A percentile compares a stretch with the other conserved stretches of the same genome.
phyloP scores from a whole-genome alignment of 2,888 invertebrate species.

The Pollenia angustigena region DNA sequence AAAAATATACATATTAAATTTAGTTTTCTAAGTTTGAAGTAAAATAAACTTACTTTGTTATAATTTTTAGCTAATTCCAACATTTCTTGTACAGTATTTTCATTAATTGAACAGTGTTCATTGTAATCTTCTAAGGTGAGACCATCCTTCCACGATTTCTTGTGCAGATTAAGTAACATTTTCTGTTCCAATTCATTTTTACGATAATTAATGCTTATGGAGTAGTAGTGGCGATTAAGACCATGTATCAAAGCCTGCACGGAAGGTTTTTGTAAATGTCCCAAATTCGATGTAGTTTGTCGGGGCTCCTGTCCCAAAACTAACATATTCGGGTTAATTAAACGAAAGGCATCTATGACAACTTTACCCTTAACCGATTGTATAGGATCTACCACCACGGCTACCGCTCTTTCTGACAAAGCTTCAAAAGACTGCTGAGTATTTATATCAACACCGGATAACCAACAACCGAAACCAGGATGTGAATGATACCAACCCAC shows the following conservation, averaged over 20 bases:
- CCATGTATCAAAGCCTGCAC: slow-evolving; percentile 99
- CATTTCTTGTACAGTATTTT: slow-evolving; percentile 97
- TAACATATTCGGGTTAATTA: slow-evolving; percentile 99
- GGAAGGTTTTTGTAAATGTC: slow-evolving; percentile 99
- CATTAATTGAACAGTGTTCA: slow-evolving; percentile 96
- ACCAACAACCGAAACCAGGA: slow-evolving; percentile 99
- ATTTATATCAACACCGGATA: slow-evolving; percentile 99
- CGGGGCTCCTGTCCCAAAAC: slow-evolving; percentile 99
- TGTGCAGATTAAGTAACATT: slow-evolving; percentile 99
- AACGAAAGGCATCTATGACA: slow-evolving; percentile 99
- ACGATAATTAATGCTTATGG: slow-evolving; percentile 99
- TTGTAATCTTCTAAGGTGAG: slow-evolving; percentile 95
- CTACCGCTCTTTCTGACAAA: slow-evolving; percentile 98
- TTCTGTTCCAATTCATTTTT: slow-evolving; percentile 99
- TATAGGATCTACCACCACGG: slow-evolving; percentile 99
- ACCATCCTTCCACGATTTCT: slow-evolving; percentile 99
- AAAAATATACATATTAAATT: too few species aligned
- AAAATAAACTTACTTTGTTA: slow-evolving; percentile 87
- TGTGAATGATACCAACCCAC: slow-evolving; percentile 99
- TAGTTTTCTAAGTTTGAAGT: too few species aligned
- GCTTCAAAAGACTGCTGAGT: slow-evolving; percentile 99
- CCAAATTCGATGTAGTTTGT: slow-evolving; percentile 99
- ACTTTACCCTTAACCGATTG: slow-evolving; percentile 99
- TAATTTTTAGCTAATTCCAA: slow-evolving; percentile 98
- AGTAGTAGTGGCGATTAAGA: slow-evolving; percentile 99